Conservation (phyloP, 1,140 invertebrate species). For the Limonius californicus region DNA sequence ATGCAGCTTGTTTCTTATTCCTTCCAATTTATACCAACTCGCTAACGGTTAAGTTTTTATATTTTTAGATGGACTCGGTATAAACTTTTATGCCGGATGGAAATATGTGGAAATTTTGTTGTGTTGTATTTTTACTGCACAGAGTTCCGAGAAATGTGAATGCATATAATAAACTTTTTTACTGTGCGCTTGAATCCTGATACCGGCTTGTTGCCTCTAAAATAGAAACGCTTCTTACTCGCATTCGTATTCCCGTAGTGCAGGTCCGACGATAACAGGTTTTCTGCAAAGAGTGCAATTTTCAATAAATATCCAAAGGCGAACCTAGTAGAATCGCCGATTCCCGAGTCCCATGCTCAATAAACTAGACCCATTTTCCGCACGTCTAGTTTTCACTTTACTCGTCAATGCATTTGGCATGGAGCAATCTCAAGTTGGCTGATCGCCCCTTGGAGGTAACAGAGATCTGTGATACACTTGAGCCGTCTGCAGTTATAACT, state of each 20-base stretch:
- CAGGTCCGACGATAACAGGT: too few relatives aligned
- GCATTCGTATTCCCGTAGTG: too few relatives aligned
- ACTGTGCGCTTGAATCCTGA: too few relatives aligned
- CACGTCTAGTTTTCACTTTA: conserved; percentile 6
- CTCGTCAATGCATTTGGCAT: conserved; percentile 14
- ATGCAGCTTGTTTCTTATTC: not conserved
- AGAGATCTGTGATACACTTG: not conserved
- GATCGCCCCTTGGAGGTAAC: not conserved
- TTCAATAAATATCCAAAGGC: not conserved
- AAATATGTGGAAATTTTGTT: too few relatives aligned
- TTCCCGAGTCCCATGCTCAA: conserved; percentile 6
- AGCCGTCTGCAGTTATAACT: not conserved
- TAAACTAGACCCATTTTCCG: conserved; percentile 11
- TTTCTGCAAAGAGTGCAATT: too few relatives aligned
- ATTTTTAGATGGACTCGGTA: too few relatives aligned
- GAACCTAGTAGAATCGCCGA: not conserved
- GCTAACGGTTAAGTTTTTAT: too few relatives aligned
- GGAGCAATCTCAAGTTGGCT: conserved; percentile 5
- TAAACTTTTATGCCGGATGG: too few relatives aligned
- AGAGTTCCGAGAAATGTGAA: too few relatives aligned
- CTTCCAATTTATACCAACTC: not conserved
- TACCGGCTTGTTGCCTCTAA: too few relatives aligned
- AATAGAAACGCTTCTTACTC: too few relatives aligned
- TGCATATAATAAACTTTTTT: not conserved
- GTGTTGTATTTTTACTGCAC: too few relatives aligned